Percentiles rank a stretch among this genome's conserved stretches.
Evolutionary conservation across 2,113 vertebrate species (phyloP).

Genomic region (Strix aluco): DNA sequence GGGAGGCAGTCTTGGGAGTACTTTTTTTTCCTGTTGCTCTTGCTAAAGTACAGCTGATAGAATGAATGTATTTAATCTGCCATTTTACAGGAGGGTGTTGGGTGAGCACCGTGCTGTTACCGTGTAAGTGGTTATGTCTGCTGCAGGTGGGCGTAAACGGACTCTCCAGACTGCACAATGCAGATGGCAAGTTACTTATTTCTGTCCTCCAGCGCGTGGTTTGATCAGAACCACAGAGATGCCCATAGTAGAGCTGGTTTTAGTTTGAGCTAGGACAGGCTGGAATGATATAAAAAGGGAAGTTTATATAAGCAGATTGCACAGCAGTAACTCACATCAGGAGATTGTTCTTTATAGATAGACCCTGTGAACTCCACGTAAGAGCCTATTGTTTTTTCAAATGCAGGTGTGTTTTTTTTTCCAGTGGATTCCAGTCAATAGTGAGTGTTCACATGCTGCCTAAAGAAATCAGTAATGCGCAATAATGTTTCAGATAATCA

Average conservation of each 20-base stretch:
- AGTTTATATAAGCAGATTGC: neutral
- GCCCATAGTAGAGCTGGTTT: neutral
- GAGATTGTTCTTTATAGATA: neutral
- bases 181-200: neutral
- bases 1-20: neutral
- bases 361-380: neutral
- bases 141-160: neutral
- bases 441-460: neutral
- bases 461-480: neutral
- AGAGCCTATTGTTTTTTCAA: slow-evolving; percentile 10
- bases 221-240: neutral
- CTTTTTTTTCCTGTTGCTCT: neutral
- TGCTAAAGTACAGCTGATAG: neutral
- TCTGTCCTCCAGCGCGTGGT: neutral
- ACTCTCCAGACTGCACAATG: neutral
- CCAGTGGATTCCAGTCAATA: neutral
- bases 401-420: neutral
- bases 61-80: slow-evolving; percentile 1
- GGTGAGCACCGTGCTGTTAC: neutral
- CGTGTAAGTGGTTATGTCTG: neutral
- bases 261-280: neutral
- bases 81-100: neutral
- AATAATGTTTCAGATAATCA: neutral
- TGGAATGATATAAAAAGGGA: slow-evolving; percentile 38
- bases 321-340: neutral